Evolutionary conservation across 2,797 vertebrate genomes (phyloP), one percentile per base, ranked within the genome.

Genomic region (Paratrypauchen microcephalus): DNA sequence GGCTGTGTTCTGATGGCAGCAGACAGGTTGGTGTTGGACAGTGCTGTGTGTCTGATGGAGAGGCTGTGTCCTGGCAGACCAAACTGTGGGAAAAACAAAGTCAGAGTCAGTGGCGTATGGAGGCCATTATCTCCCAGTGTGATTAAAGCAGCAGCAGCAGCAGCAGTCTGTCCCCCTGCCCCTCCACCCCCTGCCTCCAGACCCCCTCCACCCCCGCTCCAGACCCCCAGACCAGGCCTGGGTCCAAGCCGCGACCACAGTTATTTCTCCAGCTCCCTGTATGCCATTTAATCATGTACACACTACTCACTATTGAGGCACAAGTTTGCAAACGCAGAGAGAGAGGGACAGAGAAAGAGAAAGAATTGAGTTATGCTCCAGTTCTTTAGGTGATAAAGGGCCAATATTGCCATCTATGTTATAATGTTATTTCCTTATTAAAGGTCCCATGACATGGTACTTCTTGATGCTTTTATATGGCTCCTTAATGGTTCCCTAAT

Each of bases 231-330:
- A 39, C 39, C 39, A 39, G 63, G 80, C 81, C 87, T 78, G 74
- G 45, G 68, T 82, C 89, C 81, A 92, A 94, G 89, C 92, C 92
- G 84, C 87, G 86, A 95, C 94, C 94, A 89, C 95, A 96, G 89
- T 76, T 92, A 93, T 95, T 93, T 92, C 77, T 80, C 57, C 87
- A 88, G 88, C 83, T 88, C 91, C 90, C 77, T 89, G 85, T 89
- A 86, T 83, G 83, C 81, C 86, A 82, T 86, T 92, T 90, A 85
- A 92, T 93, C 89, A 87, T 88, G 84, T 15, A 65, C 74, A 83
- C 62, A 74, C 88, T 89, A 81, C 88, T 79, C 82, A 91, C 83
- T 92, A 83, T 89, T 95, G 93, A 94, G 92, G 93, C 87, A 75
- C 88, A 86, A 84, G 89, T 93, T 94, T 92, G 87, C 81, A 86